Conservation (phyloP, 1,140 invertebrate genomes). For the Ridgeia piscesae region DNA sequence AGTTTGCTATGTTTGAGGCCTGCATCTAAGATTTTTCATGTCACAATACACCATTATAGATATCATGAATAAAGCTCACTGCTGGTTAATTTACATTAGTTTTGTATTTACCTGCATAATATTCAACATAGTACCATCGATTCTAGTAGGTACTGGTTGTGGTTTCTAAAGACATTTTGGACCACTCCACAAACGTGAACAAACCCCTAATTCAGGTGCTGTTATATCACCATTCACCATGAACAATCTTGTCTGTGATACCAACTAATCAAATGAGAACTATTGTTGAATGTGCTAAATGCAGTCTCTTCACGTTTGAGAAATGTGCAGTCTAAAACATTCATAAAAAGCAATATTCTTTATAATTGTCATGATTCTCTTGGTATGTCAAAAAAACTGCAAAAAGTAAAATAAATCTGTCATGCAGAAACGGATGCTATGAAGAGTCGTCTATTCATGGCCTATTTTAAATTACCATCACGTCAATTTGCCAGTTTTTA, state of each 20-base stretch:
- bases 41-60: neutral
- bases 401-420: neutral
- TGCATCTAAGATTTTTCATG: neutral
- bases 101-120: neutral
- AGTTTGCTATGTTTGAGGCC: no score
- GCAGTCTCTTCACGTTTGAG: neutral
- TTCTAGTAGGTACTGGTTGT: no score
- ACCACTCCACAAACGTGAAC: no score
- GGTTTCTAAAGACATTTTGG: no score
- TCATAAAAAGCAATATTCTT: neutral
- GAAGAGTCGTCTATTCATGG: neutral
- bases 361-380: no score
- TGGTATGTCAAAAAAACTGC: neutral
- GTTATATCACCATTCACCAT: no score
- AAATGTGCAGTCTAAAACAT: neutral
- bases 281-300: neutral
- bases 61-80: neutral
- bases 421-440: neutral
- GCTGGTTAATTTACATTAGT: neutral
- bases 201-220: no score
- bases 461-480: neutral
- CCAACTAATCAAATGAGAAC: neutral
- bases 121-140: neutral
- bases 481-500: neutral
- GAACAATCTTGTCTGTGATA: no score